Conservation (phyloP, 1,140 invertebrate genomes). For the Drosophila kepulauana region DNA sequence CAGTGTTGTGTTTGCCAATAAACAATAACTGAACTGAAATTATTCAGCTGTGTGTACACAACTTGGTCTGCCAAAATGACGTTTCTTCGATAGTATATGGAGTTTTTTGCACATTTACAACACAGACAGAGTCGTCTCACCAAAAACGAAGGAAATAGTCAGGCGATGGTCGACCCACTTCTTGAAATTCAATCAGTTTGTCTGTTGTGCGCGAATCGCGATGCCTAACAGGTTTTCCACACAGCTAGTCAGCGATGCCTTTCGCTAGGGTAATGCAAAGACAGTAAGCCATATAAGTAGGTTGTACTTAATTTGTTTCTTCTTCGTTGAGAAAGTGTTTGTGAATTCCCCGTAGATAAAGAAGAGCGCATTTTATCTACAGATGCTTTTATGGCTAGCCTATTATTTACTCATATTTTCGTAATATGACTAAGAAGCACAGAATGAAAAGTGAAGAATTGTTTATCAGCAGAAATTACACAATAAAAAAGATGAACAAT, state of each 20-base stretch:
- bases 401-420: neutral
- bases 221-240: conserved; percentile 35
- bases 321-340: conserved; percentile 14
- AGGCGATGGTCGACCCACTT: conserved; percentile 33
- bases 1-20: conserved; percentile 4
- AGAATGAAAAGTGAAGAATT: conserved; percentile 3
- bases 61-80: conserved; percentile 2
- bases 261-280: conserved; percentile 23
- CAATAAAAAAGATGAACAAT: neutral
- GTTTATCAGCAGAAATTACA: conserved; percentile 32
- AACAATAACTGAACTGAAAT: conserved; percentile 23
- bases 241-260: conserved; percentile 21
- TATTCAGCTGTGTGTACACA: conserved; percentile 21
- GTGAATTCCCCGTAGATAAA: conserved; percentile 10
- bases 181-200: conserved; percentile 35
- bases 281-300: conserved; percentile 19
- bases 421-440: conserved; percentile 9
- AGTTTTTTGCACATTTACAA: conserved; percentile 16
- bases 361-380: conserved; percentile 1
- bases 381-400: neutral
- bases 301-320: neutral
- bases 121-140: conserved; percentile 1
- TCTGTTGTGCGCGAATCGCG: conserved; percentile 12
- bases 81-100: neutral
- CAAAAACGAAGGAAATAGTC: conserved; percentile 17